These are phyloP conservation scores for Pachyuromys duprasi DNA, from an alignment of 2,797 vertebrate genomes.

Conservation along the genomic window DNA sequence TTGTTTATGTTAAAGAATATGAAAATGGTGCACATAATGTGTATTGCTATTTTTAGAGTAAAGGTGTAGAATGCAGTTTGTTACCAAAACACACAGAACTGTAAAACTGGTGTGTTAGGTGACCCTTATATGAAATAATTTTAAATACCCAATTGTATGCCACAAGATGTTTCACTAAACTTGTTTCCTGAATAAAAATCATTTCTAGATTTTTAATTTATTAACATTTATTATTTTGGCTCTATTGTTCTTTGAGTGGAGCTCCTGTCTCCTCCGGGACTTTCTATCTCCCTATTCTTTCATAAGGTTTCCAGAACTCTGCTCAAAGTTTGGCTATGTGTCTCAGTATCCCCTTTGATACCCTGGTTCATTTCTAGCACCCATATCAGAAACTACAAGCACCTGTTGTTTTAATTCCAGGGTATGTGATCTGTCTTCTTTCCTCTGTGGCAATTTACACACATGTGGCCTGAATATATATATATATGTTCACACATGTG, in stretches of 20 bases:
- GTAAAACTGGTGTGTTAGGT: not conserved
- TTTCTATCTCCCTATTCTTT: no score
- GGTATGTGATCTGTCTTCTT: not conserved
- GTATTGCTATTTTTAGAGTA: not conserved
- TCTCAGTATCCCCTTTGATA: no score
- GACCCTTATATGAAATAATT: not conserved
- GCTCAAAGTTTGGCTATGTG: no score
- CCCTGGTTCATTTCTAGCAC: not conserved
- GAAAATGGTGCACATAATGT: not conserved
- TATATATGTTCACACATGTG: accelerated
- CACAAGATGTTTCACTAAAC: not conserved
- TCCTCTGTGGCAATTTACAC: not conserved
- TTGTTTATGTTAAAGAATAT: not conserved
- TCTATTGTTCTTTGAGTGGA: no score
- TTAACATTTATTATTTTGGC: not conserved
- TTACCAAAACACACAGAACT: not conserved
- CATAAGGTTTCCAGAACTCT: no score
- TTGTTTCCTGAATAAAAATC: constrained; percentile 11
- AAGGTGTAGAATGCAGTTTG: not conserved
- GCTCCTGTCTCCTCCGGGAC: no score
- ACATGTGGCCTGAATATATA: not conserved
- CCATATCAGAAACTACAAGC: not conserved
- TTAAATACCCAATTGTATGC: not conserved
- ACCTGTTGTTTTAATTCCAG: not conserved
- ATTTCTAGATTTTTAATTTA: not conserved